These are phyloP conservation scores for Aldrovandia affinis DNA, from an alignment of 2,797 vertebrate species.

Conservation along the genomic window DNA sequence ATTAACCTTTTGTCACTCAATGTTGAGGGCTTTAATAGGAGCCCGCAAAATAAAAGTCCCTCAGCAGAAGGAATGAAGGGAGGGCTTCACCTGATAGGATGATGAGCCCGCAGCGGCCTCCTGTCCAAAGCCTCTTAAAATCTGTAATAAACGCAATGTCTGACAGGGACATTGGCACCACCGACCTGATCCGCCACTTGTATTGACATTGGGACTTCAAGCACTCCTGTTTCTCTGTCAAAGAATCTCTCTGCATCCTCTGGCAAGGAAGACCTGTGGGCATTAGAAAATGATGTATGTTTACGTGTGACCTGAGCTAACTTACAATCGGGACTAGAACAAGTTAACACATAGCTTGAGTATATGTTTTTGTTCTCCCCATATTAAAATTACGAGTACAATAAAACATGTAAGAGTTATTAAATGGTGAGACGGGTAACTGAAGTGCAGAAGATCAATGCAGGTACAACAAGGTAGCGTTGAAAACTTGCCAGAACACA, in stretches of 20 bases:
- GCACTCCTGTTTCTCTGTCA: conserved; percentile 77
- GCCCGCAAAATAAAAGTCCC: conserved; percentile 1
- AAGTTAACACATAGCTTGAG: background rate
- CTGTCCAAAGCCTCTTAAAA: background rate
- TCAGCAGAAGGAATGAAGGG: background rate
- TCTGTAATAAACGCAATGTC: background rate
- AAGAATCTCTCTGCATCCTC: conserved; percentile 81
- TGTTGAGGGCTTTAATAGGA: conserved; percentile 6
- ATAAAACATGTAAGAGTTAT: background rate
- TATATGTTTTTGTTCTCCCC: background rate
- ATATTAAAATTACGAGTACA: background rate
- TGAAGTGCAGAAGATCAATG: conserved; percentile 1
- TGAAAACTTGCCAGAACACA: background rate
- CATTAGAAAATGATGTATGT: conserved; percentile 13
- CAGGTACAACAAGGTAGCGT: background rate
- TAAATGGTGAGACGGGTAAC: background rate
- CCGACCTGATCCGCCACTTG: conserved; percentile 84
- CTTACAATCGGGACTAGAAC: background rate
- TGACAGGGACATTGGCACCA: background rate
- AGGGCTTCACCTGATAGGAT: background rate
- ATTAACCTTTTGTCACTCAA: conserved; percentile 47
- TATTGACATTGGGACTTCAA: conserved; percentile 83
- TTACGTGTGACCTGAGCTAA: background rate
- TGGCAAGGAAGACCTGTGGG: conserved; percentile 69
- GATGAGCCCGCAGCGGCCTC: background rate